A percentile compares a stretch with the other conserved stretches of the same genome.
Evolutionary conservation across 1,140 invertebrate species (phyloP).

Genomic region (Drosophila mayri): DNA sequence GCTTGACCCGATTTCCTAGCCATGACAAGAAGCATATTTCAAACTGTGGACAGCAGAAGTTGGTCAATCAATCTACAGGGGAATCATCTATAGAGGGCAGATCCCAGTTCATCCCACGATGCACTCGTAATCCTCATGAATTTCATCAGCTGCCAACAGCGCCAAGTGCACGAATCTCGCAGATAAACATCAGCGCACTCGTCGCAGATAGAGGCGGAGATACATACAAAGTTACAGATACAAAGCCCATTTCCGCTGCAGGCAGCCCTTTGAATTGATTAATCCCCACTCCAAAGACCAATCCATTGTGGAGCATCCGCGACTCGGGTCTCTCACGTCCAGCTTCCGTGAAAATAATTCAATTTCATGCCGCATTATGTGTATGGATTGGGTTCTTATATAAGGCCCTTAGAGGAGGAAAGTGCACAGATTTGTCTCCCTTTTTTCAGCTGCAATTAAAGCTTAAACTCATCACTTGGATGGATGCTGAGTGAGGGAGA

Average conservation of each 20-base stretch:
- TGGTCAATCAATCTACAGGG: constrained; percentile 29
- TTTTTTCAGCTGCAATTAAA: constrained; percentile 23
- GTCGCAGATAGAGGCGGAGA: constrained; percentile 14
- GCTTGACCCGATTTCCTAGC: constrained; percentile 38
- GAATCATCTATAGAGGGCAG: neutral
- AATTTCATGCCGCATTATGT: constrained; percentile 69
- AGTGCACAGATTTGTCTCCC: constrained; percentile 20
- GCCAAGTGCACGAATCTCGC: constrained; percentile 49
- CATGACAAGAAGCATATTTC: constrained; percentile 32
- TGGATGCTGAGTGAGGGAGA: constrained; percentile 28
- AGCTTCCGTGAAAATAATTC: constrained; percentile 69
- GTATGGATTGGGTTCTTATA: constrained; percentile 51
- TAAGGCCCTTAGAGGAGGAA: constrained; percentile 44
- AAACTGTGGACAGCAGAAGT: constrained; percentile 12
- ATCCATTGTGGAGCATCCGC: constrained; percentile 44
- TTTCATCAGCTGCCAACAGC: constrained; percentile 15
- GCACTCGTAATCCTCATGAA: constrained; percentile 40
- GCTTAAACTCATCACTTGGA: constrained; percentile 22
- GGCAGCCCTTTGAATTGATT: constrained; percentile 62
- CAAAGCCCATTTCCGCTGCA: constrained; percentile 66
- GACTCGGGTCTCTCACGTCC: constrained; percentile 31
- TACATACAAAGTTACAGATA: constrained; percentile 23
- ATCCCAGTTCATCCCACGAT: constrained; percentile 17
- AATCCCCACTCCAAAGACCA: constrained; percentile 24
- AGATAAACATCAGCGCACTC: constrained; percentile 52